Percentiles rank a stretch among this genome's conserved stretches.
These are phyloP conservation scores for Chaetodon trifascialis DNA, from an alignment of 2,113 vertebrate species.

Conservation along the genomic window DNA sequence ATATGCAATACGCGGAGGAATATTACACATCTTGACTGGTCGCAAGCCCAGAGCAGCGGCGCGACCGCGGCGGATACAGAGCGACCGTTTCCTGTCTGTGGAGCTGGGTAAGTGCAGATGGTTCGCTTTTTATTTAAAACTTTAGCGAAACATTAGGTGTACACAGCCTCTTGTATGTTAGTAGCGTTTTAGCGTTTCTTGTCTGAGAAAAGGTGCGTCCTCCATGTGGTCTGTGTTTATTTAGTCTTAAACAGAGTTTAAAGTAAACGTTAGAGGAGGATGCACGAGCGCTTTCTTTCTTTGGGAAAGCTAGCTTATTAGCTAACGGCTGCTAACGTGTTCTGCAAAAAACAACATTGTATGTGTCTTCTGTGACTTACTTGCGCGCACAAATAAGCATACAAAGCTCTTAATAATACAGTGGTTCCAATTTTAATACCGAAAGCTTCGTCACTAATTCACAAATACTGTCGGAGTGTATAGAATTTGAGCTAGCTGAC, in stretches of 20 bases:
- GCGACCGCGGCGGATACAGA: constrained; percentile 73
- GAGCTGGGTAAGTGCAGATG: constrained; percentile 70
- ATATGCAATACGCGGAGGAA: constrained; percentile 49
- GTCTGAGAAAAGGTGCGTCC: background rate
- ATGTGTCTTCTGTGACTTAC: background rate
- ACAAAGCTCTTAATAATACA: fast-evolving
- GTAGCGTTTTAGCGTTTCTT: background rate
- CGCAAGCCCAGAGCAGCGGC: constrained; percentile 7
- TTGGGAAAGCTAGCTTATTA: constrained; percentile 58
- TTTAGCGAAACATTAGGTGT: background rate
- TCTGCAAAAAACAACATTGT: background rate
- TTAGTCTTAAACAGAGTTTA: constrained; percentile 10
- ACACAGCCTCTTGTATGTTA: fast-evolving
- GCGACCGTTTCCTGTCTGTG: constrained; percentile 68
- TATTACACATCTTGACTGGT: constrained; percentile 15
- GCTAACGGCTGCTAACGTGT: constrained; percentile 41
- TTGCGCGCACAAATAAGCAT: fast-evolving
- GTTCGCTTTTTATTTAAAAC: constrained; percentile 33
- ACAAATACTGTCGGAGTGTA: background rate
- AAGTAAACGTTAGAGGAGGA: background rate
- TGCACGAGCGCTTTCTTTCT: constrained; percentile 75
- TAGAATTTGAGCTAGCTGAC: constrained; percentile 39
- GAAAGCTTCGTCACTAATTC: background rate
- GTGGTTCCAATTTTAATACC: fast-evolving
- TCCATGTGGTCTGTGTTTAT: fast-evolving